These are phyloP conservation scores for Pipistrellus kuhlii DNA, from an alignment of 2,797 vertebrate species.

Conservation along the genomic window DNA sequence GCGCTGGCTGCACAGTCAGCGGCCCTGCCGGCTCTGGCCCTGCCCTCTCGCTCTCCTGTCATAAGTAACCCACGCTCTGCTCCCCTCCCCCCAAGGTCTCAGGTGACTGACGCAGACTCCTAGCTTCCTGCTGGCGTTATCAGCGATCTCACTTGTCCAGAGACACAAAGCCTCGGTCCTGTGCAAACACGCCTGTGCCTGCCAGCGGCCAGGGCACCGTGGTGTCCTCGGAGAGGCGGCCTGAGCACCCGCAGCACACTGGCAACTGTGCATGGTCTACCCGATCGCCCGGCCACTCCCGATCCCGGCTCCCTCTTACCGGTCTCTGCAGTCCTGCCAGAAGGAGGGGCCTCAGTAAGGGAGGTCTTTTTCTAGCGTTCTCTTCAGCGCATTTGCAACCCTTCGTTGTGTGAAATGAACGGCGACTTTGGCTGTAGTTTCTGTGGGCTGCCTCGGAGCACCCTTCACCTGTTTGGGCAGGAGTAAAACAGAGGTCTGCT, in stretches of 20 bases:
- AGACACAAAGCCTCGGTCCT: not conserved
- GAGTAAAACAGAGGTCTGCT: no score
- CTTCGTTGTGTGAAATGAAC: not conserved
- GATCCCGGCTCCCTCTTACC: no score
- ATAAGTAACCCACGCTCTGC: not conserved
- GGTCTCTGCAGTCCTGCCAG: not conserved
- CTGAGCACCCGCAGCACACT: not conserved
- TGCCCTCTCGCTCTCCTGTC: not conserved
- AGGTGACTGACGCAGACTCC: slow-evolving; percentile 19
- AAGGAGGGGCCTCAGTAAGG: not conserved
- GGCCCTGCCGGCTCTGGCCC: slow-evolving; percentile 69
- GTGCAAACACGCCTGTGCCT: not conserved
- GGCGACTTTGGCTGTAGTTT: not conserved
- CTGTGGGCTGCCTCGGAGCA: not conserved
- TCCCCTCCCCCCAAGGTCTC: slow-evolving; percentile 55
- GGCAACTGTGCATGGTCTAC: not conserved
- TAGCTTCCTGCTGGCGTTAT: slow-evolving; percentile 41
- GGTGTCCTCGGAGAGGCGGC: not conserved
- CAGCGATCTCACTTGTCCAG: not conserved
- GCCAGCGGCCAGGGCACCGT: rapidly evolving
- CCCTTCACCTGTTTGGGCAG: not conserved
- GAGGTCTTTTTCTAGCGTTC: slow-evolving; percentile 39
- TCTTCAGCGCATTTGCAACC: not conserved
- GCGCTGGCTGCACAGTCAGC: slow-evolving; percentile 54
- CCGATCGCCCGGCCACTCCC: not conserved